Evolutionary conservation across 2,797 vertebrate genomes (phyloP), one percentile per base, ranked within the genome.

Genomic region (Somateria mollissima): DNA sequence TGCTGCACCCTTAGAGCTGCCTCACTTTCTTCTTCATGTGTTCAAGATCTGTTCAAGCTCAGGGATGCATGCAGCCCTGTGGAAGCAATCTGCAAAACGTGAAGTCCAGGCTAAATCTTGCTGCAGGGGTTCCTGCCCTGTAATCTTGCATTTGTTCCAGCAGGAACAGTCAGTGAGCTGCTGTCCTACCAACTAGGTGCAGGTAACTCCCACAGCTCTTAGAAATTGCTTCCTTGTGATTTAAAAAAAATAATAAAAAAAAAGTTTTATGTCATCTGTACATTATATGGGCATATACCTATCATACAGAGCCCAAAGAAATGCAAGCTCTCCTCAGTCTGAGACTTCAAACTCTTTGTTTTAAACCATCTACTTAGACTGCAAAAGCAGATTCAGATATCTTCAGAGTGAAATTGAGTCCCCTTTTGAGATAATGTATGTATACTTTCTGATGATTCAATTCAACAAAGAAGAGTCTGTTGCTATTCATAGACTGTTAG

Each of bases 1-100:
- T 3, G 1, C 51, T 57, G 3, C 36, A 41, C 45, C 0, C 0
- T 2, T 58, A 28, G 28, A 24, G 15, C 28, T 37, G 62, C 8
- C 8, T 94, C 47, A 2, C 28, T 92, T 75, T 51, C 57, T 62
- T 57, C 80, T 58, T 62, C 53, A 24, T 0, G 0, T 8, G 18
- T 65, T 32, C 20, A 43, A 43, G 62, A 43, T 32, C 73, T 53
- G 47, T 57, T 70, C 41, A 27, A 47, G 49, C 86, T 36, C 24
- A 16, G 45, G n/a, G 28, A 39, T 14, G 18, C 28, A 53, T 6
- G 15, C 51, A 53, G 51, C 27, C 27, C 51, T 28, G 51, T 53
- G 27, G 51, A 53, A 53, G 27, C 62, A 65, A 43, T 12, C 13
- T 43, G 39, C 62, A 43, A 43, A 65, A 32, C 3, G 28, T 9